Percentiles rank a stretch among this genome's conserved stretches.
Evolutionary conservation across 2,797 vertebrate species (phyloP).

Genomic region (Lacerta agilis): DNA sequence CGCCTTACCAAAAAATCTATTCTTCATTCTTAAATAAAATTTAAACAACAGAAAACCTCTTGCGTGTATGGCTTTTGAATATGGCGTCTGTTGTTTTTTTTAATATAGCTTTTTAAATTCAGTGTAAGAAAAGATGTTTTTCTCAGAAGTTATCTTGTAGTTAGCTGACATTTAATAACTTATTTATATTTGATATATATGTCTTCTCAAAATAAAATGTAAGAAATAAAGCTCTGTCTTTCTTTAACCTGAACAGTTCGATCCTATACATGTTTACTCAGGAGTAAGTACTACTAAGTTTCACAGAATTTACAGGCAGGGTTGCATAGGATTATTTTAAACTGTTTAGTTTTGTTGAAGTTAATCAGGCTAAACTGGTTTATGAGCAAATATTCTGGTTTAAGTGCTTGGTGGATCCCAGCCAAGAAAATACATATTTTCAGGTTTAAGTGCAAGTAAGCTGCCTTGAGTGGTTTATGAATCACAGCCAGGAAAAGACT

Average conservation of each 20-base stretch:
- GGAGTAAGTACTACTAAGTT: neutral
- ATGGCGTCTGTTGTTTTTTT: no score
- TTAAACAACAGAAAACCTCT: no score
- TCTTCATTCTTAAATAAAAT: no score
- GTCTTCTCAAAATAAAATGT: no score
- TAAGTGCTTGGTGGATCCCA: slow-evolving; percentile 11
- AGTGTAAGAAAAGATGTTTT: no score
- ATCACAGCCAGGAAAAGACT: slow-evolving; percentile 5
- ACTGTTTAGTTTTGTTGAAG: neutral
- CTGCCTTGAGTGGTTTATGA: slow-evolving; percentile 11
- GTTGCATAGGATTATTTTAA: neutral
- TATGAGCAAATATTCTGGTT: neutral
- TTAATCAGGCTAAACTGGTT: neutral
- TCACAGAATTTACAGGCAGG: neutral
- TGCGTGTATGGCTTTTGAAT: no score
- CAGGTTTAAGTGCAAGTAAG: slow-evolving; percentile 6
- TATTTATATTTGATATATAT: no score
- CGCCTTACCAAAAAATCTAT: no score
- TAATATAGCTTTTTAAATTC: no score
- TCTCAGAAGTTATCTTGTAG: no score
- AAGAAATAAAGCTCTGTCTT: neutral
- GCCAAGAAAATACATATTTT: neutral
- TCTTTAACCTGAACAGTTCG: neutral
- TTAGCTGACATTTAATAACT: no score
- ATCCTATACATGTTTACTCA: neutral